A percentile compares a stretch with the other conserved stretches of the same genome.
Evolutionary conservation across 2,888 invertebrate genomes (phyloP).

Genomic region (Notodonta ziczac): DNA sequence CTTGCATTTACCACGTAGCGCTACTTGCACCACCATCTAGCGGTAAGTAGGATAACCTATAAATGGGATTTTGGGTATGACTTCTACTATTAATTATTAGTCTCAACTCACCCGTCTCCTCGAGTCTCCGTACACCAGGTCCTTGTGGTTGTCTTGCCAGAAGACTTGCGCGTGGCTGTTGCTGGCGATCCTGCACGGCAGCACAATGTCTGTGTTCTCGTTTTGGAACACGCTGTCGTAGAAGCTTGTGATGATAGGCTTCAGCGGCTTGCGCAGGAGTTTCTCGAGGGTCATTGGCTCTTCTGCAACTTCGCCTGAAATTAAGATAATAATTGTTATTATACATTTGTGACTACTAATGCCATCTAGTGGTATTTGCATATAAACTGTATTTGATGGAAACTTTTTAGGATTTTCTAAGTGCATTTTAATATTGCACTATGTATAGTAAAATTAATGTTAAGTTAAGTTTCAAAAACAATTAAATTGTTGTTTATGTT

Average conservation of each 20-base stretch:
- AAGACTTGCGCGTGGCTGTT: constrained; percentile 85
- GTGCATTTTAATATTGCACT: too few species aligned
- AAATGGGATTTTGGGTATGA: neutral
- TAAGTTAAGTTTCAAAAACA: too few species aligned
- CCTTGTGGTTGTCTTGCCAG: constrained; percentile 87
- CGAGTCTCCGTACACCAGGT: constrained; percentile 76
- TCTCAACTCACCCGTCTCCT: constrained; percentile 71
- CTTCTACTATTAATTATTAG: neutral
- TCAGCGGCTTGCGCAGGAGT: constrained; percentile 65
- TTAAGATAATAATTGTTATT: neutral
- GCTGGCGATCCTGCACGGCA: constrained; percentile 89
- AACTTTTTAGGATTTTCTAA: too few species aligned
- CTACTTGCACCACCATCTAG: too few species aligned
- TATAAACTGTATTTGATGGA: neutral
- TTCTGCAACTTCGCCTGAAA: constrained; percentile 50
- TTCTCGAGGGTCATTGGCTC: constrained; percentile 68
- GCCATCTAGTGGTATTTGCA: neutral
- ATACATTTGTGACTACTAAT: neutral
- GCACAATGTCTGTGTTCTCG: constrained; percentile 85
- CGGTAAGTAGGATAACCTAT: too few species aligned
- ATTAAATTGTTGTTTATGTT: too few species aligned
- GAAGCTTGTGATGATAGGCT: constrained; percentile 81
- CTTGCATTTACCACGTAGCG: too few species aligned
- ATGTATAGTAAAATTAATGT: too few species aligned
- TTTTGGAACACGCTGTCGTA: constrained; percentile 82